A percentile compares a stretch with the other conserved stretches of the same genome.
Evolutionary conservation across 92 coral and sea anemone genomes (phyloP).

Genomic region (Parazoanthus swiftii): DNA sequence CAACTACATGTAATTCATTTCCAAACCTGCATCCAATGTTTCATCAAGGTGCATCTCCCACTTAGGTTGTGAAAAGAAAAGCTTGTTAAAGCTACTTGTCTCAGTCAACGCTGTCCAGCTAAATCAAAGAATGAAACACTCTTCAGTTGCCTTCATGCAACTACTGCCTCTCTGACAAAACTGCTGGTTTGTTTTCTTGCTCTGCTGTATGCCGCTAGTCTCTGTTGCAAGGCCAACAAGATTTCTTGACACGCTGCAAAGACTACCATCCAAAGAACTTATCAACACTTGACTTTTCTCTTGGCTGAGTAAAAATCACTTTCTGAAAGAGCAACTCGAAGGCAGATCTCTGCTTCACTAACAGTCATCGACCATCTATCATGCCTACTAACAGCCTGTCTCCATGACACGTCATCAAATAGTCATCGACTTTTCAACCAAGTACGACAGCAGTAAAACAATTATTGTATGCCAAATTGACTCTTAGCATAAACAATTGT

Average conservation of each 20-base stretch:
- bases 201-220: background rate
- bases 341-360: background rate
- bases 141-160: background rate
- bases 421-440: slow-evolving; percentile 32
- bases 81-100: background rate
- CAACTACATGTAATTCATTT: background rate
- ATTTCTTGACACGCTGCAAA: background rate
- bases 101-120: background rate
- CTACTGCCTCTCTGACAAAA: background rate
- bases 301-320: slow-evolving; percentile 7
- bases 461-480: background rate
- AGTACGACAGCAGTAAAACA: slow-evolving; percentile 8
- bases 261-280: background rate
- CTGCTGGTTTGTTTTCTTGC: background rate
- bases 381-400: background rate
- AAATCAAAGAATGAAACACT: too few species aligned
- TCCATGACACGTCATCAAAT: slow-evolving; percentile 4
- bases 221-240: background rate
- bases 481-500: slow-evolving; percentile 18
- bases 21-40: background rate
- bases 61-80: background rate
- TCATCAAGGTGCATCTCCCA: background rate
- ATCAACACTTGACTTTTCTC: background rate
- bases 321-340: background rate
- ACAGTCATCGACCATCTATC: background rate